Conservation (phyloP, 2,797 vertebrate species). For the Cetoscarus ocellatus region DNA sequence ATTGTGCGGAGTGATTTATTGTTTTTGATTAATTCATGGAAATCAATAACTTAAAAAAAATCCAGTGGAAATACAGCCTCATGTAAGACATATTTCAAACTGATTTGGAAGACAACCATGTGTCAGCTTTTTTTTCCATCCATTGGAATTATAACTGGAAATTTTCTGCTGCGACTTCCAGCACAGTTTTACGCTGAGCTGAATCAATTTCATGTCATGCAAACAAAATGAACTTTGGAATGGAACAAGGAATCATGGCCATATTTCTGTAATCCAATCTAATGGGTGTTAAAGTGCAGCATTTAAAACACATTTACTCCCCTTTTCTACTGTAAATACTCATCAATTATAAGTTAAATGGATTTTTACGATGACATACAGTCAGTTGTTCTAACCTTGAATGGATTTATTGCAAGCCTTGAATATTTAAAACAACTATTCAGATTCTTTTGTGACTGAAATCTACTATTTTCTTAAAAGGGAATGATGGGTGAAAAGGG, state of each 20-base stretch:
- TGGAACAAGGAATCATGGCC: conserved; percentile 2
- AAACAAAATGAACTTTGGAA: conserved; percentile 19
- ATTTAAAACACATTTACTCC: conserved; percentile 18
- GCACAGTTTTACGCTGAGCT: conserved; percentile 24
- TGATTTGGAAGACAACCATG: conserved; percentile 32
- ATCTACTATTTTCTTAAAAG: conserved; percentile 76
- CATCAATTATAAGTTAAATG: conserved; percentile 9
- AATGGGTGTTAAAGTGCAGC: conserved; percentile 16
- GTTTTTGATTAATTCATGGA: conserved; percentile 1
- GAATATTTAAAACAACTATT: no score
- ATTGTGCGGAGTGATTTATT: neutral
- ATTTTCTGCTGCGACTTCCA: conserved; percentile 29
- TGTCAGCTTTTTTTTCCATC: conserved; percentile 24
- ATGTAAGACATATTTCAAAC: conserved; percentile 8
- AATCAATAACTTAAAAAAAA: conserved; percentile 21
- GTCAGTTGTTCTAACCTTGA: neutral
- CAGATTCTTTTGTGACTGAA: neutral
- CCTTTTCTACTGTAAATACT: neutral
- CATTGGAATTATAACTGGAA: conserved; percentile 36
- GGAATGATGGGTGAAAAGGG: conserved; percentile 91
- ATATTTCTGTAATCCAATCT: conserved; percentile 1
- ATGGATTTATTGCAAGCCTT: neutral
- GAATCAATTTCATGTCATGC: conserved; percentile 31
- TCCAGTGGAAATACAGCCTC: conserved; percentile 4
- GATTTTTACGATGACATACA: neutral